Evolutionary conservation across 2,113 vertebrate genomes (phyloP), one percentile per base, ranked within the genome.

Genomic region (Etheostoma spectabile): DNA sequence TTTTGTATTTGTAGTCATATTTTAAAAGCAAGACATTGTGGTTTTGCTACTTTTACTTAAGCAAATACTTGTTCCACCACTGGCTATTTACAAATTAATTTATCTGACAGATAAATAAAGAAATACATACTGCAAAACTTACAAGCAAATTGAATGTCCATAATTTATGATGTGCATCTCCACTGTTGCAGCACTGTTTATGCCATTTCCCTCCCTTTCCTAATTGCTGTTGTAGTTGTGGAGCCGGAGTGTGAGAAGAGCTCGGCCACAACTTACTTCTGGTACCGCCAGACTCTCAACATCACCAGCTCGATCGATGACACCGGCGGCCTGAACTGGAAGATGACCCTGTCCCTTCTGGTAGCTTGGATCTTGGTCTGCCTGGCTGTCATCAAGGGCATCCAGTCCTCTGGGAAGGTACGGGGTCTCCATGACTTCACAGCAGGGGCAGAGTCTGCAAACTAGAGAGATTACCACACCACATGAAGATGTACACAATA

Each of bases 351-450:
- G 48, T 99, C 97, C 27, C 95, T 99, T 71, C 92, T 99, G 13
- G 94, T 89, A 60, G 98, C 98, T 66, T 99, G 98, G 98, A 95
- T 97, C 86, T 89, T 99, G 0, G 98, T 99, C 90, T 97, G 97
- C 75, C 71, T 99, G 94, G 97, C 98, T 1, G 97, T 99, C 55
- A 97, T 99, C 86, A 99, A 97, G 91, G 98, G 98, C 85, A 99
- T 99, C 92, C 98, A 99, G 94, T 99, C 98, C 60, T 99, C 98
- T 0, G 98, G 98, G 73, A 99, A 99, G 96, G 98, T 99, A 92
- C 0, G 15, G 16, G 45, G 59, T 69, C 42, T 63, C 6, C 13
- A 13, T 4, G 22, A n/a, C 48, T 67, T 62, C 27, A 35, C 38
- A 21, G 45, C 48, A 64, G 67, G 46, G 69, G 24, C 12, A 15